Conservation (phyloP, 2,113 vertebrate species). For the Balaenoptera acutorostrata region DNA sequence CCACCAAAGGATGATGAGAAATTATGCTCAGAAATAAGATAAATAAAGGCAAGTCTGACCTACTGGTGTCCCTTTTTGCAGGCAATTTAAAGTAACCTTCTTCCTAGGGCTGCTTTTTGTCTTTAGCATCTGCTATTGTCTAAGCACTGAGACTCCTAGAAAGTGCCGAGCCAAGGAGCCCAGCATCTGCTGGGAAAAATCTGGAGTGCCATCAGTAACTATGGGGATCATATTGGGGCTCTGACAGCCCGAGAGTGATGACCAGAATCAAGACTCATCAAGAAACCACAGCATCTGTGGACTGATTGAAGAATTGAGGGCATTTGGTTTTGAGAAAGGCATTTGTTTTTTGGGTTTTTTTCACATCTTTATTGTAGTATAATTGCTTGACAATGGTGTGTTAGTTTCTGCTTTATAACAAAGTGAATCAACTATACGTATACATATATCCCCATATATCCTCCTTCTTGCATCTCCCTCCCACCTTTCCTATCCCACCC, state of each 20-base stretch:
- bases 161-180: background rate
- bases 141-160: background rate
- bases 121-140: background rate
- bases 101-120: background rate
- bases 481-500: too few species aligned
- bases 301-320: background rate
- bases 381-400: too few species aligned
- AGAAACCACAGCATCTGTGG: background rate
- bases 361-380: too few species aligned
- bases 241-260: background rate
- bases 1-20: background rate
- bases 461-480: too few species aligned
- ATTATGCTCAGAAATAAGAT: background rate
- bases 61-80: background rate
- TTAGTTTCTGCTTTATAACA: too few species aligned
- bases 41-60: background rate
- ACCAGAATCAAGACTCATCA: background rate
- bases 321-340: background rate
- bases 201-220: background rate
- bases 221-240: rapidly evolving
- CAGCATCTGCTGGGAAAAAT: background rate
- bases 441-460: too few species aligned
- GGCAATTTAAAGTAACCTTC: background rate
- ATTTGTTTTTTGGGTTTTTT: too few species aligned
- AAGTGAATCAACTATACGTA: too few species aligned